Percentiles rank a stretch among this genome's conserved stretches.
phyloP scores from a whole-genome alignment of 2,113 vertebrate genomes.

The Rana temporaria region DNA sequence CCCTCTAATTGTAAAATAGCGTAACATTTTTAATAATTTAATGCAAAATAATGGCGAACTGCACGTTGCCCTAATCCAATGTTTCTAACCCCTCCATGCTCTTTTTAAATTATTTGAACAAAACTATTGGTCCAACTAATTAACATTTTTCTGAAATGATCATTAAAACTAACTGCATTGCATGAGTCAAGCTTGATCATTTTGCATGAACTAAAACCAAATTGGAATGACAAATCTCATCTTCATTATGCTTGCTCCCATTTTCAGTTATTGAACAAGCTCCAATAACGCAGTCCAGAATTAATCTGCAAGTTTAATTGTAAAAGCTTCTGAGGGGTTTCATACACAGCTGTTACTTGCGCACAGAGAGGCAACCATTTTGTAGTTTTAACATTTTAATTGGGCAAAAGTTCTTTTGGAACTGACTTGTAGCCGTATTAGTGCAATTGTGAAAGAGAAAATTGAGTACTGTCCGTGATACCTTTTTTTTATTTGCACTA shows the following conservation, averaged over 20 bases:
- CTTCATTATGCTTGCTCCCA: constrained; percentile 62
- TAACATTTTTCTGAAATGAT: constrained; percentile 64
- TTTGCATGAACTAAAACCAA: constrained; percentile 77
- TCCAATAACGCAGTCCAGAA: constrained; percentile 21
- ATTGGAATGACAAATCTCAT: constrained; percentile 60
- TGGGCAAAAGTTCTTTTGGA: no score
- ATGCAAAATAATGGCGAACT: constrained; percentile 64
- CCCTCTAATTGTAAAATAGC: not conserved
- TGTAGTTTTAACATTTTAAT: not conserved
- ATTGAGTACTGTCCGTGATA: no score
- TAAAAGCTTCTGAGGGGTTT: constrained; percentile 59
- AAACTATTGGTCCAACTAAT: constrained; percentile 62
- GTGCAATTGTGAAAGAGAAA: no score
- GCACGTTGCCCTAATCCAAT: constrained; percentile 67
- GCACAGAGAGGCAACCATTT: constrained; percentile 1
- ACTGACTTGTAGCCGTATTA: no score
- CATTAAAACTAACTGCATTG: constrained; percentile 57
- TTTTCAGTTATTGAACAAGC: constrained; percentile 53
- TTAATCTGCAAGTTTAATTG: constrained; percentile 57
- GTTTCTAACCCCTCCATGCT: constrained; percentile 63
- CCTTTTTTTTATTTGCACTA: no score
- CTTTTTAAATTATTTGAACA: constrained; percentile 52
- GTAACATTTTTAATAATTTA: constrained; percentile 51
- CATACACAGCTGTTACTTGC: not conserved
- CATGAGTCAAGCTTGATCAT: constrained; percentile 64